Percentiles rank a stretch among this genome's conserved stretches.
phyloP scores from a whole-genome alignment of 1,140 invertebrate species.

The Dryas iulia region DNA sequence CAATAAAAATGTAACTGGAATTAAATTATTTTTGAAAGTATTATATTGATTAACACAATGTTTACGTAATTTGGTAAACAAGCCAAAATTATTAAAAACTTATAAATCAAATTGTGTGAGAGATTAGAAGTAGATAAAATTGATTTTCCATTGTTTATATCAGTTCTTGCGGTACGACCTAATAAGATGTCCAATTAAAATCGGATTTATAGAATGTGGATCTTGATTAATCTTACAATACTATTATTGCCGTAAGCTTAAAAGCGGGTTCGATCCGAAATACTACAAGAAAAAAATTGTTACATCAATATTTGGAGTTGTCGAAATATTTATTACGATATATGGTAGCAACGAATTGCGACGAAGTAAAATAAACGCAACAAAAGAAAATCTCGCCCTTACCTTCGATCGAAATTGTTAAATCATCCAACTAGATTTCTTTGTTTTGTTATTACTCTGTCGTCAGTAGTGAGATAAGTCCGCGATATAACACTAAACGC shows the following conservation, averaged over 20 bases:
- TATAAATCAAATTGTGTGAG: not conserved
- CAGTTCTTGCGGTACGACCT: not conserved
- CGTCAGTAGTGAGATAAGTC: constrained; percentile 20
- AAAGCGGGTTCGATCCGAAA: not conserved
- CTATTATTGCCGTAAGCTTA: not conserved
- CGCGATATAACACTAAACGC: constrained; percentile 32
- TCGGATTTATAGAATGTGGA: not conserved
- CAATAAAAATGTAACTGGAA: no score
- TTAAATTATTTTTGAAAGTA: no score
- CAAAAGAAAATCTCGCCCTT: constrained; percentile 63
- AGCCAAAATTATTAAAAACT: not conserved
- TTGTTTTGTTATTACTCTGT: constrained; percentile 24
- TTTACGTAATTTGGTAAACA: not conserved
- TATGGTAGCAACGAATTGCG: constrained; percentile 25
- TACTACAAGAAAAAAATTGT: not conserved
- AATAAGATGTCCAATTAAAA: not conserved
- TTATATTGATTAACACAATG: not conserved
- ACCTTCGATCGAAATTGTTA: constrained; percentile 59
- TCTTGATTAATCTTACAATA: not conserved
- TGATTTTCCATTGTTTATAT: not conserved
- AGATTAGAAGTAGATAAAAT: not conserved
- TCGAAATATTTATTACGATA: constrained; percentile 6
- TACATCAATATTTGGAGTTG: not conserved
- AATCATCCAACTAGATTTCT: constrained; percentile 58
- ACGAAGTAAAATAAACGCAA: constrained; percentile 45